Conservation (phyloP, 2,888 invertebrate genomes). For the Timema podura region DNA sequence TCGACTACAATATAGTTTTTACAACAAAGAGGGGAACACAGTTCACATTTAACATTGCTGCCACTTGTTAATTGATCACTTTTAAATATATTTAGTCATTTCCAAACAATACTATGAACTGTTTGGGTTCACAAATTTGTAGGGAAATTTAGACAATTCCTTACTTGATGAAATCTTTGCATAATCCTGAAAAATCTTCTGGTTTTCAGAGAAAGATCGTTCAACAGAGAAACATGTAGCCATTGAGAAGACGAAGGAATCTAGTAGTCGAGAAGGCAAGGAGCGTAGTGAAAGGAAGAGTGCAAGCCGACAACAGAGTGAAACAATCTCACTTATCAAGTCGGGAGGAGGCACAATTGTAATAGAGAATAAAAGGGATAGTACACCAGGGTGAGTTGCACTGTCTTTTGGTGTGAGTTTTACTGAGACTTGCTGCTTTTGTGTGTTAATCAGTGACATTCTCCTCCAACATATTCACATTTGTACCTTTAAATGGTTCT, state of each 20-base stretch:
- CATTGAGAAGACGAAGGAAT: constrained; percentile 26
- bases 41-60: too few species aligned
- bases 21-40: too few species aligned
- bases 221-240: constrained; percentile 25
- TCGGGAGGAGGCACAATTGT: background rate
- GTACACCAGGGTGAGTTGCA: constrained; percentile 22
- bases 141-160: too few species aligned
- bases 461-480: too few species aligned
- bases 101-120: too few species aligned
- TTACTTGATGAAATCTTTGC: background rate
- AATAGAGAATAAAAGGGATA: constrained; percentile 20
- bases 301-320: constrained; percentile 17
- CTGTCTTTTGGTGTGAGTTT: constrained; percentile 17
- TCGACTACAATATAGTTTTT: too few species aligned
- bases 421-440: background rate
- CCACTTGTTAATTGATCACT: too few species aligned
- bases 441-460: too few species aligned
- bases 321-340: background rate
- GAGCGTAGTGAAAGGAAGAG: constrained; percentile 28
- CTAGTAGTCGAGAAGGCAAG: constrained; percentile 19
- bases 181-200: background rate
- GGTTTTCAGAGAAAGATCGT: constrained; percentile 21
- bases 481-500: too few species aligned
- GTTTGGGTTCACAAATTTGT: too few species aligned
- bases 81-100: too few species aligned